Evolutionary conservation across 1,140 invertebrate species (phyloP).

Genomic region (Alviniconcha marisindica): DNA sequence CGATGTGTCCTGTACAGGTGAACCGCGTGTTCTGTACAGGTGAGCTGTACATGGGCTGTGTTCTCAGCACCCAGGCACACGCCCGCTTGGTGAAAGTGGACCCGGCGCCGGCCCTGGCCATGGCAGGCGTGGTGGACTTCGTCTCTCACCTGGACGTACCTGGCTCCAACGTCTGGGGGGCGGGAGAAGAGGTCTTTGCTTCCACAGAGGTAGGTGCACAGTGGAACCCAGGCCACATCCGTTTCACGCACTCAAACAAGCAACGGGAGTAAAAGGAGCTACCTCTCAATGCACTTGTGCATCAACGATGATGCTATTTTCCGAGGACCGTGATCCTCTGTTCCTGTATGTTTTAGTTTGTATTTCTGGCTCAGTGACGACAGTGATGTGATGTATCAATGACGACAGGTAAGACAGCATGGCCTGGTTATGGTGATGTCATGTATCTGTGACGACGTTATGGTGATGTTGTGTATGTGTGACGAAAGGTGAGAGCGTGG

Average conservation of each 20-base stretch:
- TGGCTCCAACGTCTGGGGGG: conserved; percentile 57
- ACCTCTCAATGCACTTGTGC: neutral
- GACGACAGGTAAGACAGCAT: too few relatives aligned
- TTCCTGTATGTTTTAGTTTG: too few relatives aligned
- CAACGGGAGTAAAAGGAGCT: neutral
- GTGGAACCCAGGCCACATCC: neutral
- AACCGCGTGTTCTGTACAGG: too few relatives aligned
- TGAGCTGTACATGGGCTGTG: conserved; percentile 87
- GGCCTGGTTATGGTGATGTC: too few relatives aligned
- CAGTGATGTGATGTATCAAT: too few relatives aligned
- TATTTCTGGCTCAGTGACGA: too few relatives aligned
- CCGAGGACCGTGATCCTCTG: too few relatives aligned
- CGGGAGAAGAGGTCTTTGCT: neutral
- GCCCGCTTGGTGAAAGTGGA: conserved; percentile 86
- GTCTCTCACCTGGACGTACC: conserved; percentile 70
- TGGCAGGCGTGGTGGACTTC: conserved; percentile 81
- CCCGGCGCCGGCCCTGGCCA: conserved; percentile 82
- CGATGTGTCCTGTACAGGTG: too few relatives aligned
- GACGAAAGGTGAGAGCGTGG: neutral
- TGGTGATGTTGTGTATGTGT: too few relatives aligned
- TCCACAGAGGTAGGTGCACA: conserved; percentile 11
- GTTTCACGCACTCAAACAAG: neutral
- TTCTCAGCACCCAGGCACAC: conserved; percentile 87
- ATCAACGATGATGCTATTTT: too few relatives aligned
- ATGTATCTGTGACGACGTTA: too few relatives aligned